Evolutionary conservation across 2,113 vertebrate species (phyloP).

Genomic region (Psilopogon haemacephalus): DNA sequence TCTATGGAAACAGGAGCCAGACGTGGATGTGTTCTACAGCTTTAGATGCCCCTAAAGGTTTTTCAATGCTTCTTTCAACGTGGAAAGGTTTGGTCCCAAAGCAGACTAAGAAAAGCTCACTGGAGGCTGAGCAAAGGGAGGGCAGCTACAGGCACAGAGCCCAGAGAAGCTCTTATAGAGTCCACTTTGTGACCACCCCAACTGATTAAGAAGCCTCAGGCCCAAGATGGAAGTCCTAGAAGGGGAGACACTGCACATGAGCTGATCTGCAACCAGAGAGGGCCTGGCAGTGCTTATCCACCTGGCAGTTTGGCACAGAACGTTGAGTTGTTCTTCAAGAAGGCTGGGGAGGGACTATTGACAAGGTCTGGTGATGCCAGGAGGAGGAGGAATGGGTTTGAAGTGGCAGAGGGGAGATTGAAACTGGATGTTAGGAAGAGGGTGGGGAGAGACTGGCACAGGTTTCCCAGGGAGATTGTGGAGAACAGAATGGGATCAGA

Average conservation of each 20-base stretch:
- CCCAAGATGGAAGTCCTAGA: not conserved
- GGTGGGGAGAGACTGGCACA: no score
- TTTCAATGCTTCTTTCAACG: not conserved
- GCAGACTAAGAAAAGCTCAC: not conserved
- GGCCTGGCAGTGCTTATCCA: not conserved
- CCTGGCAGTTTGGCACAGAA: not conserved
- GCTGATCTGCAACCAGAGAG: not conserved
- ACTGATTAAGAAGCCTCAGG: not conserved
- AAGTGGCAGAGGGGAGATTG: no score
- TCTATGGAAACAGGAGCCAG: not conserved
- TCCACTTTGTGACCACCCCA: not conserved
- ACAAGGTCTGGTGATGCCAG: no score
- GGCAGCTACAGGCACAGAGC: not conserved
- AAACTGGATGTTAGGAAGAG: no score
- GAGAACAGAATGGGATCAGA: no score
- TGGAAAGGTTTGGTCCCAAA: not conserved
- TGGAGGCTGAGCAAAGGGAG: not conserved
- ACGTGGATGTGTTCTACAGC: not conserved
- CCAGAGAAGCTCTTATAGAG: not conserved
- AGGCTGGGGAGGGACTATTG: no score
- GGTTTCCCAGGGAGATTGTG: no score
- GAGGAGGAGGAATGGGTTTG: no score
- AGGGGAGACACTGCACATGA: not conserved
- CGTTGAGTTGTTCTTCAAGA: not conserved
- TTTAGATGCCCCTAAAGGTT: not conserved